These are phyloP conservation scores for Hapalemur alaotrensis DNA, from an alignment of 2,797 vertebrate species.

Conservation along the genomic window DNA sequence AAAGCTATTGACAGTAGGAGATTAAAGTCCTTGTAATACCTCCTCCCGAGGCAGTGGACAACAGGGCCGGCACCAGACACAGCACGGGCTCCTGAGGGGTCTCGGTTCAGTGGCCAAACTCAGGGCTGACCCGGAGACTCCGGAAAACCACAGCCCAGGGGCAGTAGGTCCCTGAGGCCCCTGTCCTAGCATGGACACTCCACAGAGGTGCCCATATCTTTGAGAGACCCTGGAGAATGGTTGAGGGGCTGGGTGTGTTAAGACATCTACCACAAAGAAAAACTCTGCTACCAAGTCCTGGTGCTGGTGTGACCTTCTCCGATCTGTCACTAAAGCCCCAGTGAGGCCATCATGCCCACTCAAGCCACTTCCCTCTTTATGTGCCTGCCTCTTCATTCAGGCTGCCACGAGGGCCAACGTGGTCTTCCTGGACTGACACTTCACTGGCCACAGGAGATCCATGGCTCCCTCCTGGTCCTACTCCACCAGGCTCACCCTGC, in stretches of 20 bases:
- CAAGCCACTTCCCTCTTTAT: not conserved
- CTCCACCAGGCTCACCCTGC: not conserved
- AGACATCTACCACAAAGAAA: rapidly evolving
- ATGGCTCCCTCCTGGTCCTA: rapidly evolving
- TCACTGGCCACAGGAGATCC: not conserved
- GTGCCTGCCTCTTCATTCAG: not conserved
- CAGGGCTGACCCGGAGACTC: not conserved
- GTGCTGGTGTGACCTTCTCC: not conserved
- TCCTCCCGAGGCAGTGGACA: conserved; percentile 82
- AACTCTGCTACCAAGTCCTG: not conserved
- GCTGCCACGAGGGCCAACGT: not conserved
- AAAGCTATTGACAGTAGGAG: conserved; percentile 90
- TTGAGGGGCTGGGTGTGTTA: rapidly evolving
- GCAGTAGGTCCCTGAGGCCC: not conserved
- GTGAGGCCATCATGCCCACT: not conserved
- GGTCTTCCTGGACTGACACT: not conserved
- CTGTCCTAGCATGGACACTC: rapidly evolving
- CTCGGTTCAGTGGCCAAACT: not conserved
- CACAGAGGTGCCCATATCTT: not conserved
- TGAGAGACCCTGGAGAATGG: not conserved
- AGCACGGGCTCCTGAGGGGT: too few relatives aligned
- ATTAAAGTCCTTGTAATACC: conserved; percentile 87
- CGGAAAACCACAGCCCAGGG: not conserved
- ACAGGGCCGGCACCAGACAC: not conserved
- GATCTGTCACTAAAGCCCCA: not conserved